Conservation (phyloP, 2,888 invertebrate genomes). For the Chrysodeixis includens region DNA sequence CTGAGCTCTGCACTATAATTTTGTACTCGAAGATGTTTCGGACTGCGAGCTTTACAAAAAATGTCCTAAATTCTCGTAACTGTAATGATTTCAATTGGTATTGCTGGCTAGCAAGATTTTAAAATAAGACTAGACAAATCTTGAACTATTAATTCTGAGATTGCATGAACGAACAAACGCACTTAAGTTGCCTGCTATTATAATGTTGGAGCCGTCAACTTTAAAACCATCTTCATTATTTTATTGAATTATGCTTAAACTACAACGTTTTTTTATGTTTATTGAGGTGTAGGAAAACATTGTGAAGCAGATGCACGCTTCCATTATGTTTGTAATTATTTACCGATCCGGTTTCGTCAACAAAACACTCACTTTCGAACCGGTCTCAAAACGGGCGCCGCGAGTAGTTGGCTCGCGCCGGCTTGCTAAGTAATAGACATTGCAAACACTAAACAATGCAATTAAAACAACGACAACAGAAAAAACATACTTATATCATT, state of each 20-base stretch:
- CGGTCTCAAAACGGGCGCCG: slow-evolving; percentile 72
- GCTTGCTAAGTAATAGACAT: slow-evolving; percentile 42
- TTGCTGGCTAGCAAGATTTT: background rate
- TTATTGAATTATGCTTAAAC: slow-evolving; percentile 7
- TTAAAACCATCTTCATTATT: slow-evolving; percentile 10
- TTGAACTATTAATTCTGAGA: background rate
- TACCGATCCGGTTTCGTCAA: slow-evolving; percentile 78
- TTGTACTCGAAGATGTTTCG: slow-evolving; percentile 29
- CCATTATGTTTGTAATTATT: slow-evolving; percentile 68
- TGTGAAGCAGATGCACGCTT: slow-evolving; percentile 50
- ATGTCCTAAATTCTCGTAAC: slow-evolving; percentile 12
- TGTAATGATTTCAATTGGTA: slow-evolving; percentile 3
- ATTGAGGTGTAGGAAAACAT: slow-evolving; percentile 31
- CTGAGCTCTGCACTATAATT: slow-evolving; percentile 22
- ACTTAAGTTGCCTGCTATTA: background rate
- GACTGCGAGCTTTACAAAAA: slow-evolving; percentile 19
- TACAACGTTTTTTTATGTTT: slow-evolving; percentile 17
- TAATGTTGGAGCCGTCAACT: background rate
- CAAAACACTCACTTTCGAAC: slow-evolving; percentile 84
- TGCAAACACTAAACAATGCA: slow-evolving; percentile 38
- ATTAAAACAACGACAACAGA: slow-evolving; percentile 19
- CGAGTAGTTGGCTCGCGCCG: slow-evolving; percentile 50
- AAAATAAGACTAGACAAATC: background rate
- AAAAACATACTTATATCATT: slow-evolving; percentile 15
- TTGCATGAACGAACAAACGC: background rate